A percentile compares a stretch with the other conserved stretches of the same genome.
Evolutionary conservation across 2,797 vertebrate genomes (phyloP).

Genomic region (Salarias fasciatus): DNA sequence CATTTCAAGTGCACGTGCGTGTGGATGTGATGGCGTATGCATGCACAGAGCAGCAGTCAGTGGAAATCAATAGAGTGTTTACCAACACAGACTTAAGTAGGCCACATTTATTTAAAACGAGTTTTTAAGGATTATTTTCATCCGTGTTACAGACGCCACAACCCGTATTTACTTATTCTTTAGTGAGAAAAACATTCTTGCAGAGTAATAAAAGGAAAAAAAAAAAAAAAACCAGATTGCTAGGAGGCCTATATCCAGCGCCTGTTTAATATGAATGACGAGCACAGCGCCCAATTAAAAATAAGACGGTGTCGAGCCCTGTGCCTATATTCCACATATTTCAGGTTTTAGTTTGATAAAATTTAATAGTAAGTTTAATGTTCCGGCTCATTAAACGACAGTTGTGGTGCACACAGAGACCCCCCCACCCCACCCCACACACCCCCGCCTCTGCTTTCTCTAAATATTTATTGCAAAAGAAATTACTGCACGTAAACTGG

Average conservation of each 20-base stretch:
- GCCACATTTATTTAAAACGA: not conserved
- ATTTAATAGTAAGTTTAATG: constrained; percentile 1
- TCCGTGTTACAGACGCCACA: not conserved
- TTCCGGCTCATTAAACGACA: constrained; percentile 3
- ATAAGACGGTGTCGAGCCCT: not conserved
- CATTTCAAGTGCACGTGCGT: not conserved
- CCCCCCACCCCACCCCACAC: no score
- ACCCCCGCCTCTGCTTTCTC: constrained; percentile 3
- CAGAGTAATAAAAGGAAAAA: constrained; percentile 50
- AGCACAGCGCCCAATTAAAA: constrained; percentile 47
- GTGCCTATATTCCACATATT: not conserved
- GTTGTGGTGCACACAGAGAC: not conserved
- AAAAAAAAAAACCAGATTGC: no score
- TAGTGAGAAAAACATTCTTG: constrained; percentile 38
- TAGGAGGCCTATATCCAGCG: constrained; percentile 52
- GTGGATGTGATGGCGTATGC: not conserved
- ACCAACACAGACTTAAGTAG: not conserved
- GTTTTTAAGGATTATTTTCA: constrained; percentile 1
- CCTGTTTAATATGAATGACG: constrained; percentile 53
- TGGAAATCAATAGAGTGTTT: constrained; percentile 5
- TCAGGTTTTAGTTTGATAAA: not conserved
- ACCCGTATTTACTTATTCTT: constrained; percentile 20
- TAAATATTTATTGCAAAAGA: constrained; percentile 30
- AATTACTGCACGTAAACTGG: constrained; percentile 43
- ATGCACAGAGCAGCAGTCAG: not conserved